These are phyloP conservation scores for Hirudinaria manillensis DNA, from an alignment of 2,888 invertebrate genomes.

Conservation along the genomic window DNA sequence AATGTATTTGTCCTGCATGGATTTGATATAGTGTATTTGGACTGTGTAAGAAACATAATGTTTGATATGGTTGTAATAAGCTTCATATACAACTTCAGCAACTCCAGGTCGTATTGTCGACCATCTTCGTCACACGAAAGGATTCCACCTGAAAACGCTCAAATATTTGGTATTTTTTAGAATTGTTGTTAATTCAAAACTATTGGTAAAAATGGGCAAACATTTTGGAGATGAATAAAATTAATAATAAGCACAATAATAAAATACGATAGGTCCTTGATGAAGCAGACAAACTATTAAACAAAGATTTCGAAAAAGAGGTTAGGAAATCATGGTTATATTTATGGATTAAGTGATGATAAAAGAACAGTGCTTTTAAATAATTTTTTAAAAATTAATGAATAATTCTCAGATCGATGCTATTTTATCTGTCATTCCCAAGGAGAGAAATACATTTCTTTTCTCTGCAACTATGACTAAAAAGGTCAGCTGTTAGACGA, in stretches of 20 bases:
- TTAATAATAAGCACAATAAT: background rate
- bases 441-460: slow-evolving; percentile 81
- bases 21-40: too few species aligned
- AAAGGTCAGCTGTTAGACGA: slow-evolving; percentile 49
- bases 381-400: background rate
- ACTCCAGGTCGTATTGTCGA: slow-evolving; percentile 92
- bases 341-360: background rate
- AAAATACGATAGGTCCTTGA: slow-evolving; percentile 66
- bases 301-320: slow-evolving; percentile 98
- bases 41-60: too few species aligned
- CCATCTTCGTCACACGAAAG: slow-evolving; percentile 95
- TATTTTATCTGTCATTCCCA: slow-evolving; percentile 82
- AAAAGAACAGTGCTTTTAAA: background rate
- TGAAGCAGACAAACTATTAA: slow-evolving; percentile 94
- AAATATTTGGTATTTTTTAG: slow-evolving; percentile 69
- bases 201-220: too few species aligned
- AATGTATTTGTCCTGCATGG: too few species aligned
- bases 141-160: slow-evolving; percentile 80
- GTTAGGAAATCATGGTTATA: slow-evolving; percentile 54
- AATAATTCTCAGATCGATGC: slow-evolving; percentile 70
- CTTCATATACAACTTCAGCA: slow-evolving; percentile 53
- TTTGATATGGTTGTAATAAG: too few species aligned
- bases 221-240: background rate
- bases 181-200: too few species aligned
- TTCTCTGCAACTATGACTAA: slow-evolving; percentile 99